Conservation (phyloP, 2,797 vertebrate species). For the Rhinophrynus dorsalis region DNA sequence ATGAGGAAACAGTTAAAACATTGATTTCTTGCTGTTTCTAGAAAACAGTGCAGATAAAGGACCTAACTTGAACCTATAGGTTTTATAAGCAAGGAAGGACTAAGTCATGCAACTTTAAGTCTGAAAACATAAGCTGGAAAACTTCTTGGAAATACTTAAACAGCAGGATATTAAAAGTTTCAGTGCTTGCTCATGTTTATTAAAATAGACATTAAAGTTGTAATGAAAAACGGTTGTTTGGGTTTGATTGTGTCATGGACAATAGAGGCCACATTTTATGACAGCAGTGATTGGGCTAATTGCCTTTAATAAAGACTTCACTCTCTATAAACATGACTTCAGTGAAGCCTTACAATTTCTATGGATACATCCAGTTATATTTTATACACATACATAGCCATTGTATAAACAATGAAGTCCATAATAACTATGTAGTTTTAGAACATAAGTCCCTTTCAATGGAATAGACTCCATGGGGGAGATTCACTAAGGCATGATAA, state of each 20-base stretch:
- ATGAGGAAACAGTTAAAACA: constrained; percentile 70
- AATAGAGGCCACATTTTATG: constrained; percentile 61
- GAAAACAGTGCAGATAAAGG: constrained; percentile 68
- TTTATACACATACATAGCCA: not conserved
- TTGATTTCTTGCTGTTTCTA: constrained; percentile 63
- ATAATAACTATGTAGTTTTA: not conserved
- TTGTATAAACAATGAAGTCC: not conserved
- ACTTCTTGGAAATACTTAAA: constrained; percentile 75
- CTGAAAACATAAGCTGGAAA: constrained; percentile 69
- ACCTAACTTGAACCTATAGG: constrained; percentile 67
- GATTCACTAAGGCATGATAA: no score
- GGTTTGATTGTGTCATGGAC: constrained; percentile 61
- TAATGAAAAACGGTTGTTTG: constrained; percentile 71
- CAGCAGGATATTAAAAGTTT: constrained; percentile 80
- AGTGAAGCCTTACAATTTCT: constrained; percentile 11
- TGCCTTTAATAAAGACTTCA: constrained; percentile 67
- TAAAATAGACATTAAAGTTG: constrained; percentile 69
- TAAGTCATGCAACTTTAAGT: constrained; percentile 73
- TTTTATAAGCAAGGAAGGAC: constrained; percentile 66
- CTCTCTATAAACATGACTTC: constrained; percentile 30
- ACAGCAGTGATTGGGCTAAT: constrained; percentile 61
- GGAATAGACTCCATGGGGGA: no score
- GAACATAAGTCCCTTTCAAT: not conserved
- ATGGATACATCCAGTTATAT: not conserved
- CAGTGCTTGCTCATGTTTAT: constrained; percentile 73